Percentiles rank a stretch among this genome's conserved stretches.
phyloP scores from a whole-genome alignment of 2,888 invertebrate species.

The Acronicta aceris region DNA sequence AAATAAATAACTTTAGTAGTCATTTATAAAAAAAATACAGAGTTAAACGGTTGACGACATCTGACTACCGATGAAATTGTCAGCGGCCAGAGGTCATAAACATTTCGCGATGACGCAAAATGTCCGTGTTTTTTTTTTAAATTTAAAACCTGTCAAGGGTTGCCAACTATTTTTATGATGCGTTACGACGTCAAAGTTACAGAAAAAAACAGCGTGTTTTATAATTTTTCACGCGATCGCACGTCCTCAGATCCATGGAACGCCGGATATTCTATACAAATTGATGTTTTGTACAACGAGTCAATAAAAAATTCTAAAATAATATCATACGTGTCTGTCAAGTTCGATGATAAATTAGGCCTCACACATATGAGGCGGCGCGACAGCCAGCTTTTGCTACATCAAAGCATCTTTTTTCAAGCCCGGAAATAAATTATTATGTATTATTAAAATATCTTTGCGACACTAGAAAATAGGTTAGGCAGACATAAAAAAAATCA shows the following conservation, averaged over 20 bases:
- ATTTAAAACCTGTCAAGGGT: slow-evolving; percentile 37
- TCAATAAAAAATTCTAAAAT: slow-evolving; percentile 45
- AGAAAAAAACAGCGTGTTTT: slow-evolving; percentile 66
- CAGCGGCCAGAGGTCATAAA: slow-evolving; percentile 57
- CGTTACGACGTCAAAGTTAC: slow-evolving; percentile 68
- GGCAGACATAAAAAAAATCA: slow-evolving; percentile 21
- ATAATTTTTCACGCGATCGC: slow-evolving; percentile 38
- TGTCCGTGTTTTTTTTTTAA: slow-evolving; percentile 39
- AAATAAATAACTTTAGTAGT: slow-evolving; percentile 45
- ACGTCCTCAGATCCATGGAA: slow-evolving; percentile 27
- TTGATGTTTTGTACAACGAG: slow-evolving; percentile 44
- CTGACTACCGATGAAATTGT: slow-evolving; percentile 55
- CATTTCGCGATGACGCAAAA: slow-evolving; percentile 53
- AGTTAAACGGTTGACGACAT: slow-evolving; percentile 56
- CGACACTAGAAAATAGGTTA: slow-evolving; percentile 46
- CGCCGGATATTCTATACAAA: slow-evolving; percentile 32
- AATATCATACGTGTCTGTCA: slow-evolving; percentile 48
- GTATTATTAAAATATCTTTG: slow-evolving; percentile 53
- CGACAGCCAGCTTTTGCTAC: slow-evolving; percentile 46
- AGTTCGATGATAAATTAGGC: slow-evolving; percentile 53
- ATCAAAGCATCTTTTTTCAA: slow-evolving; percentile 53
- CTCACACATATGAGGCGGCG: slow-evolving; percentile 51
- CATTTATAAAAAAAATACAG: slow-evolving; percentile 46
- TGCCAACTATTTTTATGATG: slow-evolving; percentile 81
- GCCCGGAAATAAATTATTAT: slow-evolving; percentile 62